A percentile compares a stretch with the other conserved stretches of the same genome.
Evolutionary conservation across 2,797 vertebrate genomes (phyloP).

Genomic region (Catharus ustulatus): DNA sequence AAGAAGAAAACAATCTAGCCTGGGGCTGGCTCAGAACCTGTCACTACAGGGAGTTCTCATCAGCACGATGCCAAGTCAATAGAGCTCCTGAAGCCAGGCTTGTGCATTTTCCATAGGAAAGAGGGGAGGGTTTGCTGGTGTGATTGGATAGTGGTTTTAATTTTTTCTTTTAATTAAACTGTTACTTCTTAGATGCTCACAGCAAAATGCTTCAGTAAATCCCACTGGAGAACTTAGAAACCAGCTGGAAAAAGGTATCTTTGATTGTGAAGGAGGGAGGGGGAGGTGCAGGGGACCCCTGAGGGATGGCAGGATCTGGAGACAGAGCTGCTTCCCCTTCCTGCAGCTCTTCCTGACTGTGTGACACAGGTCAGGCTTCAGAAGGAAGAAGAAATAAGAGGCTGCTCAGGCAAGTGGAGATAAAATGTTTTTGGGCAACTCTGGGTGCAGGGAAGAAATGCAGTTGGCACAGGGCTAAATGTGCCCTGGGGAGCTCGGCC

Average conservation of each 20-base stretch:
- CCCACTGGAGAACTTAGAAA: background rate
- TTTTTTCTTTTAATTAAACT: background rate
- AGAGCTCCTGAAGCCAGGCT: background rate
- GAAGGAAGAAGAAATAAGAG: background rate
- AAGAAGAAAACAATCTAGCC: background rate
- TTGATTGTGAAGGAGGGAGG: background rate
- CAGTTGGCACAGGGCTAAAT: background rate
- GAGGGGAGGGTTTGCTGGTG: background rate
- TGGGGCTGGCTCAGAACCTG: background rate
- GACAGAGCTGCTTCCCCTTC: background rate
- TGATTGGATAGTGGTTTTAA: background rate
- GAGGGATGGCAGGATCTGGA: background rate
- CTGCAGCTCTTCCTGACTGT: background rate
- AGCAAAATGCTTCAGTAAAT: background rate
- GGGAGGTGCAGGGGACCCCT: background rate
- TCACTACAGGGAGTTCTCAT: background rate
- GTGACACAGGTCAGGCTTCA: background rate
- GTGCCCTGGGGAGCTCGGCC: background rate
- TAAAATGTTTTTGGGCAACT: background rate
- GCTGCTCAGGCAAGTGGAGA: background rate
- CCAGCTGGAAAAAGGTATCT: background rate
- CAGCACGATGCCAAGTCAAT: background rate
- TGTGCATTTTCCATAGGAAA: background rate
- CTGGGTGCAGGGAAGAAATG: background rate
- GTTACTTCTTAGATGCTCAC: background rate